Conservation (phyloP, 2,113 vertebrate species). For the Phylloscopus trochilus region DNA sequence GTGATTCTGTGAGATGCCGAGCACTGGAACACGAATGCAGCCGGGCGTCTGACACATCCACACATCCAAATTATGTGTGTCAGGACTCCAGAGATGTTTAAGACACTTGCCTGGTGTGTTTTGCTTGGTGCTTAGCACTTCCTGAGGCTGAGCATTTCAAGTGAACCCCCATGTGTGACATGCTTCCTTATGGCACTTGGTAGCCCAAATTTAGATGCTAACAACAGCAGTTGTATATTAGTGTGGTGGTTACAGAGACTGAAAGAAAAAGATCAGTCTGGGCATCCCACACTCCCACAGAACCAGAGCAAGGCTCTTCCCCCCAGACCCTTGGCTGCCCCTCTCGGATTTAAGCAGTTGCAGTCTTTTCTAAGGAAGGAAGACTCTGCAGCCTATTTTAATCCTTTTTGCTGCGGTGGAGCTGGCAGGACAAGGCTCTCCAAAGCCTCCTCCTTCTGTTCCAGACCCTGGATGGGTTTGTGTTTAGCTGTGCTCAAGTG, state of each 20-base stretch:
- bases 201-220: neutral
- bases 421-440: neutral
- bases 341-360: neutral
- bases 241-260: neutral
- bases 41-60: neutral
- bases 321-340: neutral
- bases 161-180: neutral
- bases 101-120: neutral
- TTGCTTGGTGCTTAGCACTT: neutral
- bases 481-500: neutral
- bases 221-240: neutral
- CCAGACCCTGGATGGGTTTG: neutral
- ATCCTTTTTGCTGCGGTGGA: neutral
- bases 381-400: neutral
- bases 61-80: neutral
- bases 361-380: neutral
- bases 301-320: neutral
- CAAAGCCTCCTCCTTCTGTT: neutral
- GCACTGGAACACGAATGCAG: neutral
- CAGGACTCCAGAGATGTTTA: neutral
- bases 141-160: neutral
- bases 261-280: neutral
- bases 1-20: neutral
- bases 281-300: neutral
- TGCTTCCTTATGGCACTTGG: neutral